Conservation (phyloP, 2,797 vertebrate genomes). For the Philypnodon macrostomus region DNA sequence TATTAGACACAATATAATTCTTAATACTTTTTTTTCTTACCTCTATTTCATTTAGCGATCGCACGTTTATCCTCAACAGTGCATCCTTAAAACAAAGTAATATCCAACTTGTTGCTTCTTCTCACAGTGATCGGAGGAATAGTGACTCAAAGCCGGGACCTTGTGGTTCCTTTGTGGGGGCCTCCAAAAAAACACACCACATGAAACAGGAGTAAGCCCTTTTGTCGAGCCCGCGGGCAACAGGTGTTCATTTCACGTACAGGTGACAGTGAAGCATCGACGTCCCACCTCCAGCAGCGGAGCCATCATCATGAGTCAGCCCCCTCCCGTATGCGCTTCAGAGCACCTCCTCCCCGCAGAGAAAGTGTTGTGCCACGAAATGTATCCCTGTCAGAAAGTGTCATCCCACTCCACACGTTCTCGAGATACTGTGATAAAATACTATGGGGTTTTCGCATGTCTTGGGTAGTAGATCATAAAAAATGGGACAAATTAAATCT, state of each 20-base stretch:
- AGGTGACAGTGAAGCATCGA: conserved; percentile 46
- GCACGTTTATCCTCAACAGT: conserved; percentile 7
- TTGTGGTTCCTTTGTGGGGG: background rate
- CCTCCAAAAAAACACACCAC: background rate
- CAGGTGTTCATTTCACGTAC: conserved; percentile 60
- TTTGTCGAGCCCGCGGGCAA: conserved; percentile 21
- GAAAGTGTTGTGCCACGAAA: too few relatives aligned
- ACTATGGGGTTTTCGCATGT: too few relatives aligned
- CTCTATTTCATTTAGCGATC: conserved; percentile 25
- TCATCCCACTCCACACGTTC: too few relatives aligned
- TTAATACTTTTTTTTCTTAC: conserved; percentile 15
- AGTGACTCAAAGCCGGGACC: too few relatives aligned
- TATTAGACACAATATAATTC: conserved; percentile 3
- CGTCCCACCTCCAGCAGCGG: conserved; percentile 5
- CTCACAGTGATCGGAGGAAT: background rate
- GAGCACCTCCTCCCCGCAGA: conserved; percentile 5
- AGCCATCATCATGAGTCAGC: background rate
- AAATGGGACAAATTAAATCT: too few relatives aligned
- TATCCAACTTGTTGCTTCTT: conserved; percentile 22
- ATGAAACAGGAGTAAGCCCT: conserved; percentile 36
- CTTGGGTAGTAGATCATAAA: too few relatives aligned
- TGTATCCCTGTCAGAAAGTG: too few relatives aligned
- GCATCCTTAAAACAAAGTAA: conserved; percentile 11
- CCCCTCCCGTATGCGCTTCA: too few relatives aligned
- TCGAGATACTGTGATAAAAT: too few relatives aligned